Percentiles rank a stretch among this genome's conserved stretches.
phyloP scores from a whole-genome alignment of 53 echinoderm and acorn worm species.

The Mesocentrotus franciscanus region DNA sequence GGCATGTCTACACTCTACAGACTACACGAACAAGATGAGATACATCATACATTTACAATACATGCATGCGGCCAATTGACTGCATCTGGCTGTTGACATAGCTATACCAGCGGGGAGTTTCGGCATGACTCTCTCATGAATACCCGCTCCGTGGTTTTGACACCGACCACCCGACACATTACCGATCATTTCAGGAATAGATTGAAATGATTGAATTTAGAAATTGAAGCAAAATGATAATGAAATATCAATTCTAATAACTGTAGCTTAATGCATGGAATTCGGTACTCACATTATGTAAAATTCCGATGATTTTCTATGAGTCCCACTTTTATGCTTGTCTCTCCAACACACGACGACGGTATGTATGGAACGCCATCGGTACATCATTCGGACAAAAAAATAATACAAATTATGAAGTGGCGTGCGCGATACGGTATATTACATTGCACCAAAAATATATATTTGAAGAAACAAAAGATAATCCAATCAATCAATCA shows the following conservation, averaged over 20 bases:
- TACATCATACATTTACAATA: too few relatives aligned
- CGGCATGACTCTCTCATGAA: not conserved
- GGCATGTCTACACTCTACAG: not conserved
- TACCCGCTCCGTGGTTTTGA: not conserved
- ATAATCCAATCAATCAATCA: too few relatives aligned
- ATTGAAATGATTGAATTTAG: not conserved
- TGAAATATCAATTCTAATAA: not conserved
- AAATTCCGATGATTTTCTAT: not conserved
- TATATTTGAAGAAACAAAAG: too few relatives aligned
- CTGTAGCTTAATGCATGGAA: not conserved
- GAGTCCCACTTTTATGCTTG: not conserved
- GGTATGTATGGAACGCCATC: not conserved
- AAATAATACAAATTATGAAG: too few relatives aligned
- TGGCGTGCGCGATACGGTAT: too few relatives aligned
- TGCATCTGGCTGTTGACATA: not conserved
- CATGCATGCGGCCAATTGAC: not conserved
- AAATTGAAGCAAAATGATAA: not conserved
- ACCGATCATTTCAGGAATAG: not conserved
- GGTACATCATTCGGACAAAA: not conserved
- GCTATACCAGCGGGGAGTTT: slow-evolving; percentile 3
- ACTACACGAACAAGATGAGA: not conserved
- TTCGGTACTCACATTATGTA: slow-evolving; percentile 1
- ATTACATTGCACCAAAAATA: too few relatives aligned
- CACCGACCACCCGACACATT: not conserved
- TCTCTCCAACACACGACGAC: not conserved